phyloP scores from a whole-genome alignment of 2,888 invertebrate genomes.

The Himalopsyche anomala region DNA sequence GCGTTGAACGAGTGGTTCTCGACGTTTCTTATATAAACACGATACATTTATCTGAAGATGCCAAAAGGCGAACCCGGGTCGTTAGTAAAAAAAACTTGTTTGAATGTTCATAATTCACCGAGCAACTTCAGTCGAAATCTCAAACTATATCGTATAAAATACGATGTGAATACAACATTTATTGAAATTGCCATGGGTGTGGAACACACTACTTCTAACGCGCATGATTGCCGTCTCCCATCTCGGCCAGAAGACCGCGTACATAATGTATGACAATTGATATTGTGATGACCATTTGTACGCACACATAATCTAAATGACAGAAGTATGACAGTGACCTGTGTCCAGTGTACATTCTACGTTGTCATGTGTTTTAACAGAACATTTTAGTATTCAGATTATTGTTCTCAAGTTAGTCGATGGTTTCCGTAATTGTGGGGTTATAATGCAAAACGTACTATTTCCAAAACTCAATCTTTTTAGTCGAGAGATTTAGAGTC shows the following conservation, averaged over 20 bases:
- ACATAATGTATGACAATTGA: neutral
- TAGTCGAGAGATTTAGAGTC: too few relatives aligned
- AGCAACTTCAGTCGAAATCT: too few relatives aligned
- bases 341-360: neutral
- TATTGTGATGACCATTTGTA: constrained; percentile 12
- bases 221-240: constrained; percentile 14
- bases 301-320: constrained; percentile 22
- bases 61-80: too few relatives aligned
- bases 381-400: neutral
- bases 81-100: too few relatives aligned
- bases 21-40: too few relatives aligned
- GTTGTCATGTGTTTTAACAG: neutral
- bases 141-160: too few relatives aligned
- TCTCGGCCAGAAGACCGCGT: neutral
- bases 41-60: too few relatives aligned
- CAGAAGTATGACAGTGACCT: constrained; percentile 11
- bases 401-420: neutral
- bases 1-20: too few relatives aligned
- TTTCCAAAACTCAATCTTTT: too few relatives aligned
- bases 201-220: neutral
- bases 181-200: neutral
- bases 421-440: neutral
- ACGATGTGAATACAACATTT: too few relatives aligned
- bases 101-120: too few relatives aligned
- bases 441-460: too few relatives aligned